Base-by-base conservation (phyloP, 2,888 invertebrate species). In the Tribolium freemani region DNA sequence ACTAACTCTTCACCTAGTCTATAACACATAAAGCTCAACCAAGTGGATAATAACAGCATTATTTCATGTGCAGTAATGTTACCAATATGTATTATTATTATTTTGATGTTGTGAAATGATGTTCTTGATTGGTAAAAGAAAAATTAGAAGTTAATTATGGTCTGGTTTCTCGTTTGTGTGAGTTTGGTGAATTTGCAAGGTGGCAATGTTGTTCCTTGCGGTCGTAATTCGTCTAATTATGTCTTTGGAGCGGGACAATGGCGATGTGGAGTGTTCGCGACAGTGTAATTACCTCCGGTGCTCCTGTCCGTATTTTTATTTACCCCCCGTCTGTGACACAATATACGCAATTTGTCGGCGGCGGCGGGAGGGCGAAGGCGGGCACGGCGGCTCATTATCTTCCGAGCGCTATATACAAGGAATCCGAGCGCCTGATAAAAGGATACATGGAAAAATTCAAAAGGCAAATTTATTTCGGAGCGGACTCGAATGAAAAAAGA, bases 211-310 rank as follows among this genome's bases (percentile, higher is more conserved):
- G 48, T 53, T 48, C 38, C 44, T 63, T 63, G 63, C 38, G 63
- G 71, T 20, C 20, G 54, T 58, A 70, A 70, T 70, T 56, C 63
- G 69, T n/a, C 73, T 72, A 72, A 72, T 72, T 69, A 69, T 69
- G 50, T 21, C 45, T 30, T 21, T 51, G 46, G 11, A 26, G 54
- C 48, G 54, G 69, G 64, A 70, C 73, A 73, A 73, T 70, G 44
- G 60, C 31, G 54, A 57, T 30, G 68, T 60, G 53, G 88, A 86
- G 87, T 88, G 88, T 87, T 88, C 84, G 84, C 87, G 88, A 88
- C 88, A 88, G 87, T 86, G 87, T 88, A 88, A 88, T 88, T 88
- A 88, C 87, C 79, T 67, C 76, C 72, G 63, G 73, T 67, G 69
- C 69, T 73, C 75, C 74, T 72, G 80, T 78, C 78, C 77, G 82